These are phyloP conservation scores for Papilio dardanus DNA, from an alignment of 1,140 invertebrate species.

Conservation along the genomic window DNA sequence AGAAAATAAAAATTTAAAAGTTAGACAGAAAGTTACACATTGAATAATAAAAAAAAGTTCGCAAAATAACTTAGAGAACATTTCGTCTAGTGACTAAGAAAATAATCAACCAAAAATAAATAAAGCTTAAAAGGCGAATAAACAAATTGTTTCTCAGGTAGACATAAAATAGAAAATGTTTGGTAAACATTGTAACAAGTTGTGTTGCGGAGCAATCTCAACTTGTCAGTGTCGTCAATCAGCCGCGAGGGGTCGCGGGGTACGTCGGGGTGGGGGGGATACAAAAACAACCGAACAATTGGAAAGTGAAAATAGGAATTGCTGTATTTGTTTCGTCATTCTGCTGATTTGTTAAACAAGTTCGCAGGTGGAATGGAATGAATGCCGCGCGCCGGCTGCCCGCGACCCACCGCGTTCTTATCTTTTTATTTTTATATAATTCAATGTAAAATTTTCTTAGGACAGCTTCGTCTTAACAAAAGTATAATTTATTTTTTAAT, in stretches of 20 bases:
- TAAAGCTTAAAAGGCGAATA: neutral
- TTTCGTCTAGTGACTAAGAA: neutral
- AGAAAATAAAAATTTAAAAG: too few species aligned
- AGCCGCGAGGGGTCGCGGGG: conserved; percentile 39
- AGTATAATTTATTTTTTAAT: neutral
- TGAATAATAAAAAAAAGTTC: too few species aligned
- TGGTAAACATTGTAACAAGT: conserved; percentile 53
- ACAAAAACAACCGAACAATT: conserved; percentile 64
- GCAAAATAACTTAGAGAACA: too few species aligned
- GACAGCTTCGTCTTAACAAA: neutral
- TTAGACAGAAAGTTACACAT: neutral
- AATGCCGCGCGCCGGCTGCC: neutral
- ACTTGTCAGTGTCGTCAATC: conserved; percentile 56
- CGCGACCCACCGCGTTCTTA: neutral
- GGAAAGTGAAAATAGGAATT: conserved; percentile 66
- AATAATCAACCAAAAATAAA: neutral
- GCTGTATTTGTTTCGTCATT: conserved; percentile 65
- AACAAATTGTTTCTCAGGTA: conserved; percentile 8
- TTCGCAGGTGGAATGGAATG: conserved; percentile 28
- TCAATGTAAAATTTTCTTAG: neutral
- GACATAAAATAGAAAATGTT: conserved; percentile 39
- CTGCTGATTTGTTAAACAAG: conserved; percentile 57
- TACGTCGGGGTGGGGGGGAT: neutral
- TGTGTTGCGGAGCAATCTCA: conserved; percentile 54
- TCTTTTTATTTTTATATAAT: neutral